Conservation (phyloP, 1,140 invertebrate species). For the Hypsibius dujardini region DNA sequence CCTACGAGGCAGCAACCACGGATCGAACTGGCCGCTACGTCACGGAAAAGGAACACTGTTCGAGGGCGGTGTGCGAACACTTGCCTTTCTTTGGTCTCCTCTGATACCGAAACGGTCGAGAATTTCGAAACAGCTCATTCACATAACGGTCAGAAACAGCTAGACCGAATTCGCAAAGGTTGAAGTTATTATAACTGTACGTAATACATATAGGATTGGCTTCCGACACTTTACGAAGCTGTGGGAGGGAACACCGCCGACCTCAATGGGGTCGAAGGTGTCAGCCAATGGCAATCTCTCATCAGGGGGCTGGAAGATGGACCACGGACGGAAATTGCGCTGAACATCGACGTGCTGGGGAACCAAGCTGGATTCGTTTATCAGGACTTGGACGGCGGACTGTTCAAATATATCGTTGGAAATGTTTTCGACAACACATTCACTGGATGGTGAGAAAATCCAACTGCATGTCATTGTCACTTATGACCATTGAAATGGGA, state of each 20-base stretch:
- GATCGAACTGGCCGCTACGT: constrained; percentile 7
- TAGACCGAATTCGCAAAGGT: too few species aligned
- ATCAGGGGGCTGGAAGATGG: neutral
- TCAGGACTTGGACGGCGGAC: neutral
- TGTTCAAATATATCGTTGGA: neutral
- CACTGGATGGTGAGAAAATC: neutral
- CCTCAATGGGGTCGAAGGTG: constrained; percentile 27
- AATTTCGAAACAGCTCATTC: constrained; percentile 21
- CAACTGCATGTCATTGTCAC: too few species aligned
- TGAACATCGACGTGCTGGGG: constrained; percentile 29
- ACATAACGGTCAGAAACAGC: constrained; percentile 15
- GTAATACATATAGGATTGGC: constrained; percentile 18
- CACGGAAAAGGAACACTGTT: constrained; percentile 18
- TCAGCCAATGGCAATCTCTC: constrained; percentile 26
- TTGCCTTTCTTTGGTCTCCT: constrained; percentile 1
- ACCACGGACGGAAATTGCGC: constrained; percentile 27
- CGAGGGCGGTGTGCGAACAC: constrained; percentile 9
- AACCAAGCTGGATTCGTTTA: constrained; percentile 19
- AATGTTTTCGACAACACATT: constrained; percentile 12
- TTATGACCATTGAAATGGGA: too few species aligned
- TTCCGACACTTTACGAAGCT: constrained; percentile 22
- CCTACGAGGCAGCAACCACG: constrained; percentile 16
- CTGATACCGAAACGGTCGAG: constrained; percentile 3
- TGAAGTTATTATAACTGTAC: too few species aligned
- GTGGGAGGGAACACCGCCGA: constrained; percentile 24